Evolutionary conservation across 2,888 invertebrate genomes (phyloP).

Genomic region (Mactromeris polynyma): DNA sequence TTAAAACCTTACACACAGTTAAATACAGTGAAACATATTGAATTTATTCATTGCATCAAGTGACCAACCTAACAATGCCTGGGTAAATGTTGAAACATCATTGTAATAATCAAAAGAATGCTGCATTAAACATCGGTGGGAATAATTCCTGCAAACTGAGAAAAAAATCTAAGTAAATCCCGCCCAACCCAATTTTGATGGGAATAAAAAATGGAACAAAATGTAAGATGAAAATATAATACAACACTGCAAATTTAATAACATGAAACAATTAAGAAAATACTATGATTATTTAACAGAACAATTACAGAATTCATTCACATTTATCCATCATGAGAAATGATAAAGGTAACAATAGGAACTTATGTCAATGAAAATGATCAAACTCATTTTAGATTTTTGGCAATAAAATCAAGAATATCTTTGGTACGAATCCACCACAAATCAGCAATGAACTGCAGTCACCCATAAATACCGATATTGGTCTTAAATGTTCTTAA

Average conservation of each 20-base stretch:
- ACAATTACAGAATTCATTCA: background rate
- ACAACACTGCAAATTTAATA: background rate
- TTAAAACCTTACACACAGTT: background rate
- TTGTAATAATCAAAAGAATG: background rate
- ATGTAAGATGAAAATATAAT: background rate
- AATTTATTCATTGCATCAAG: background rate
- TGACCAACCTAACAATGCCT: background rate
- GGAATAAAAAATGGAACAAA: background rate
- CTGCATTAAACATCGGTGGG: background rate
- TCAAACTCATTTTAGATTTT: background rate
- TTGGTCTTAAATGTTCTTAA: too few relatives aligned
- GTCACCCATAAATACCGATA: too few relatives aligned
- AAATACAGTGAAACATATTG: background rate
- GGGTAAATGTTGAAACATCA: background rate
- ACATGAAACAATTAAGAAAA: background rate
- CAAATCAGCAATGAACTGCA: too few relatives aligned
- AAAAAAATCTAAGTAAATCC: background rate
- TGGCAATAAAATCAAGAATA: background rate
- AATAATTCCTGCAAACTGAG: background rate
- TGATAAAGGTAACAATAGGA: background rate
- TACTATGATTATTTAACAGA: background rate
- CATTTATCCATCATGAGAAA: background rate
- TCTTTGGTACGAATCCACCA: background rate
- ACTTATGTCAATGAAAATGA: background rate
- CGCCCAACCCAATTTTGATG: too few relatives aligned